A percentile compares a stretch with the other conserved stretches of the same genome.
These are phyloP conservation scores for Thalpophila matura DNA, from an alignment of 2,888 invertebrate species.

Conservation along the genomic window DNA sequence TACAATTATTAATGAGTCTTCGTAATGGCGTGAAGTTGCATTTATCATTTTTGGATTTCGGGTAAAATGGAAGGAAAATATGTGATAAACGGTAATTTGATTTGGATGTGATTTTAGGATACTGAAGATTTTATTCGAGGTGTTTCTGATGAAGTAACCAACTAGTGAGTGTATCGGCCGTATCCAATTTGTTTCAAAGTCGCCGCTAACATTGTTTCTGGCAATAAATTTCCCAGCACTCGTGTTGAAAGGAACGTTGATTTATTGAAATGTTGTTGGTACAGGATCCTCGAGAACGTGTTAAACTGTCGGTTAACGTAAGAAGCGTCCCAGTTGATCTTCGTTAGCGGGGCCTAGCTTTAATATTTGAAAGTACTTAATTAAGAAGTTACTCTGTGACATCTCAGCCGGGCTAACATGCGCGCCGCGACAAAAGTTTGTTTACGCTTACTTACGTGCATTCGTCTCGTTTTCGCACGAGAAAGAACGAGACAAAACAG, in stretches of 20 bases:
- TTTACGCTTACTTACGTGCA: too few species aligned
- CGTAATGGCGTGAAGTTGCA: slow-evolving; percentile 39
- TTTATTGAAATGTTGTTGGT: slow-evolving; percentile 57
- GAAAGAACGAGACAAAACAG: too few species aligned
- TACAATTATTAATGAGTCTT: slow-evolving; percentile 58
- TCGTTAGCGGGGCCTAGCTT: slow-evolving; percentile 14
- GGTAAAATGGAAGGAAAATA: slow-evolving; percentile 27
- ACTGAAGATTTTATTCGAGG: slow-evolving; percentile 19
- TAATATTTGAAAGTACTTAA: slow-evolving; percentile 3
- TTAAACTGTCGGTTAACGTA: slow-evolving; percentile 41
- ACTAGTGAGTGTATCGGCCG: slow-evolving; percentile 38
- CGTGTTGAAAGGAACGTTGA: slow-evolving; percentile 57
- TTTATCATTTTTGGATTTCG: slow-evolving; percentile 28
- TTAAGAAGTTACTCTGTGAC: neutral
- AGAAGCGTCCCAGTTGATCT: slow-evolving; percentile 30
- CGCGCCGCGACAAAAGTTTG: too few species aligned
- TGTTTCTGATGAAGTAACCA: slow-evolving; percentile 28
- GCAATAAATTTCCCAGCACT: slow-evolving; percentile 62
- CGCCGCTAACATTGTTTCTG: slow-evolving; percentile 59
- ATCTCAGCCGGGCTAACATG: neutral
- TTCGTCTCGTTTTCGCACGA: too few species aligned
- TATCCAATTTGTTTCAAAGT: slow-evolving; percentile 58
- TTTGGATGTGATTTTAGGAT: slow-evolving; percentile 12
- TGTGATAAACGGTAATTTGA: slow-evolving; percentile 1
- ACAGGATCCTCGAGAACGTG: slow-evolving; percentile 45